These are phyloP conservation scores for Cinclus mexicanus DNA, from an alignment of 2,113 vertebrate genomes.

Conservation along the genomic window DNA sequence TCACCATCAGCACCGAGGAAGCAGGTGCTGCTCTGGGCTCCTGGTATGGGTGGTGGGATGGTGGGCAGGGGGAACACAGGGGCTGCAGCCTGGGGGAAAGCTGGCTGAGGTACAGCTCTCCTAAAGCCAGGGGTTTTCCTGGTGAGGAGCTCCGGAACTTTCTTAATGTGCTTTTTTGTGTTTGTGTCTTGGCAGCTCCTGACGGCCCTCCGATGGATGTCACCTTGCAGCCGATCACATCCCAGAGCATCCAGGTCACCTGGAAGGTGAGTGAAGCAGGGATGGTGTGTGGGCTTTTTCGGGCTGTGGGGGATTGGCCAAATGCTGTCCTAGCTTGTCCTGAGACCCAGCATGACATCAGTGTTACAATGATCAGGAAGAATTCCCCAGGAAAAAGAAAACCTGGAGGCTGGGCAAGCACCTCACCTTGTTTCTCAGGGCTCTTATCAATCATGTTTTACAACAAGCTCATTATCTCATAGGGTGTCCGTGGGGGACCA, in stretches of 20 bases:
- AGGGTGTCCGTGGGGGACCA: neutral
- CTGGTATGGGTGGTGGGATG: fast-evolving
- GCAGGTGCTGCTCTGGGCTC: slow-evolving; percentile 76
- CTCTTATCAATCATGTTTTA: neutral
- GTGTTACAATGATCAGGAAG: fast-evolving
- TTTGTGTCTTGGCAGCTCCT: slow-evolving; percentile 77
- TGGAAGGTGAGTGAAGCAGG: slow-evolving; percentile 85
- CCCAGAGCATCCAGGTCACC: slow-evolving; percentile 97
- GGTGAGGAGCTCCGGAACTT: fast-evolving
- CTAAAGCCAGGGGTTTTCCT: fast-evolving
- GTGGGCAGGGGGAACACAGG: fast-evolving
- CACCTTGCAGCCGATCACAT: slow-evolving; percentile 91
- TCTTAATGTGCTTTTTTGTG: neutral
- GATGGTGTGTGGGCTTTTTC: fast-evolving
- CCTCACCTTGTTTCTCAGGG: fast-evolving
- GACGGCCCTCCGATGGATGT: slow-evolving; percentile 97
- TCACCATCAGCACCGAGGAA: slow-evolving; percentile 96
- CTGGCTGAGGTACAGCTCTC: neutral
- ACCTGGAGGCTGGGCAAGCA: neutral
- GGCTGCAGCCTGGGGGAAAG: neutral
- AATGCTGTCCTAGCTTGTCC: neutral
- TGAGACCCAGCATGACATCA: fast-evolving
- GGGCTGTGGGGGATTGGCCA: fast-evolving
- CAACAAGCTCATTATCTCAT: neutral
- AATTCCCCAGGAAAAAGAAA: neutral